These are phyloP conservation scores for Eupithecia abbreviata DNA, from an alignment of 2,888 invertebrate genomes.

Conservation along the genomic window DNA sequence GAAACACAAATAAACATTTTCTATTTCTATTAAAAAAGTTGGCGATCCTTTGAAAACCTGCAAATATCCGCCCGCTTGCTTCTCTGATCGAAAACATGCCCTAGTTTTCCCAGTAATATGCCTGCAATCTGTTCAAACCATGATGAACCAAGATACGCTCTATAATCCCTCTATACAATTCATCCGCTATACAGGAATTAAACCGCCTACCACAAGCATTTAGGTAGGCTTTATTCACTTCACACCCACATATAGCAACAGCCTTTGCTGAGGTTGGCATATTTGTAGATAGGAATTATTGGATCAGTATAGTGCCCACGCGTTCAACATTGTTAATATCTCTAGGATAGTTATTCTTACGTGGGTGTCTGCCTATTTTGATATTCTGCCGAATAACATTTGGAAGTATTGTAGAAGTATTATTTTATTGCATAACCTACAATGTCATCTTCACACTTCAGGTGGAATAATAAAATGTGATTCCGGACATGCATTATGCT, in stretches of 20 bases:
- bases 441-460: background rate
- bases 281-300: background rate
- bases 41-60: background rate
- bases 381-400: background rate
- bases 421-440: background rate
- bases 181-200: background rate
- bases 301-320: background rate
- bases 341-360: background rate
- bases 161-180: background rate
- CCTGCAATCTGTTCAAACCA: background rate
- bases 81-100: background rate
- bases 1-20: too few species aligned
- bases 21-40: background rate
- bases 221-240: background rate
- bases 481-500: background rate
- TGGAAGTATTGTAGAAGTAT: background rate
- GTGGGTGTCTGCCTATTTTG: background rate
- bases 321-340: background rate
- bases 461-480: background rate
- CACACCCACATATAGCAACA: background rate
- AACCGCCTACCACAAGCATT: background rate
- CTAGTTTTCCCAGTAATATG: background rate
- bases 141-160: background rate
- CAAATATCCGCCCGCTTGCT: background rate
- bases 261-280: conserved; percentile 3